Percentiles rank a stretch among this genome's conserved stretches.
Conservation (phyloP, 2,797 vertebrate species). For the Malurus splendens region DNA sequence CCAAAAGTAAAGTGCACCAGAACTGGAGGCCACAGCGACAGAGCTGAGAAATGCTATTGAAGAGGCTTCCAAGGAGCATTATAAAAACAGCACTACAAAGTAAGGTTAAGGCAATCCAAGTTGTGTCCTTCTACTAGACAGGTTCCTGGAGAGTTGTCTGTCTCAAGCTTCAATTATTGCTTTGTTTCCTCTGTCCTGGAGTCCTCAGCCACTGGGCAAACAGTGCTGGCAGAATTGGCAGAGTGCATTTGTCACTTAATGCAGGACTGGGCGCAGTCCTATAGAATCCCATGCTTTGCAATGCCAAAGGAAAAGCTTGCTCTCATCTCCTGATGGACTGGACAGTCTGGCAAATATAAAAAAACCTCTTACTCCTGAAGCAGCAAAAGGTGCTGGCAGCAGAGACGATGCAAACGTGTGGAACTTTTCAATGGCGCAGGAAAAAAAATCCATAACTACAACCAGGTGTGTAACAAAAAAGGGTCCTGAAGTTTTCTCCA, state of each 20-base stretch:
- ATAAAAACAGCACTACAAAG: slow-evolving; percentile 11
- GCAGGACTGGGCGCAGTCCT: background rate
- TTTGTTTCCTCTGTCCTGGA: slow-evolving; percentile 52
- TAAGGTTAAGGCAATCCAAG: slow-evolving; percentile 50
- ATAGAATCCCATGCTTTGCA: background rate
- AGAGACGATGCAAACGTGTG: background rate
- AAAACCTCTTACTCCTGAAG: slow-evolving; percentile 32
- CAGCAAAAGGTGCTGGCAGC: slow-evolving; percentile 34
- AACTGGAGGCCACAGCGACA: slow-evolving; percentile 15
- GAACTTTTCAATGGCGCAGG: background rate
- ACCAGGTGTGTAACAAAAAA: background rate
- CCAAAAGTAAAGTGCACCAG: slow-evolving; percentile 72
- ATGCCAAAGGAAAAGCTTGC: background rate
- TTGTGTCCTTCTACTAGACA: background rate
- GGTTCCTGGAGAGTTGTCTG: slow-evolving; percentile 12
- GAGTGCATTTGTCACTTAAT: background rate
- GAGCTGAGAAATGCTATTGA: slow-evolving; percentile 6
- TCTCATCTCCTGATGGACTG: background rate
- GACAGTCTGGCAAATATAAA: background rate
- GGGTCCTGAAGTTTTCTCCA: slow-evolving; percentile 6
- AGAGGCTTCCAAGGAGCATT: slow-evolving; percentile 3
- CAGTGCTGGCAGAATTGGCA: slow-evolving; percentile 56
- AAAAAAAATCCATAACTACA: background rate
- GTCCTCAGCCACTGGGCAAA: slow-evolving; percentile 25
- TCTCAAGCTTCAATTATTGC: slow-evolving; percentile 61